Evolutionary conservation across 92 coral and sea anemone genomes (phyloP).

Genomic region (Epizoanthus rinbou): DNA sequence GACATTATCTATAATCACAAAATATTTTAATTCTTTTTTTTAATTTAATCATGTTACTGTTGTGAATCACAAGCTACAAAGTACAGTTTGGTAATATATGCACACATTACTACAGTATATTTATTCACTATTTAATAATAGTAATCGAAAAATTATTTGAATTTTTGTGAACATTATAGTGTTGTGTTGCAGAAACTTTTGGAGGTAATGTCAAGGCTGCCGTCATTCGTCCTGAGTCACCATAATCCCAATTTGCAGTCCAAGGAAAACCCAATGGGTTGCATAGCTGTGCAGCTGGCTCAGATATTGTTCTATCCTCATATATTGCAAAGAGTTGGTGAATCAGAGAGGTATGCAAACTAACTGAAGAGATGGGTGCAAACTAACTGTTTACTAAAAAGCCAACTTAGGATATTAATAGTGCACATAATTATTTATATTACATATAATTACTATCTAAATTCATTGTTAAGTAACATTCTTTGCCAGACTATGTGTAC

Average conservation of each 20-base stretch:
- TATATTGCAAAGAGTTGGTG: constrained; percentile 50
- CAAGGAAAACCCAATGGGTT: constrained; percentile 84
- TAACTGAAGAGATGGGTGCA: constrained; percentile 63
- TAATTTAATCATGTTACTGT: too few species aligned
- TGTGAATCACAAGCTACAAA: too few species aligned
- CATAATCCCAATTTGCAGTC: constrained; percentile 70
- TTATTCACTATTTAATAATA: too few species aligned
- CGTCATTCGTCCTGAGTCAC: constrained; percentile 65
- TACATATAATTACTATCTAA: too few species aligned
- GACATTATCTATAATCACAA: too few species aligned
- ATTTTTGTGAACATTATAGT: background rate
- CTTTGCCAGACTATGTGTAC: too few species aligned
- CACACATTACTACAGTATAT: too few species aligned
- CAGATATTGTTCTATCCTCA: constrained; percentile 63
- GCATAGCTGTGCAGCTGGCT: constrained; percentile 68
- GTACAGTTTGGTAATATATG: too few species aligned
- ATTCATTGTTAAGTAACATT: too few species aligned
- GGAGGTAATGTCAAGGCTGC: constrained; percentile 55
- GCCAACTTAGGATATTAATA: background rate
- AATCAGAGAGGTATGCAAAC: constrained; percentile 64
- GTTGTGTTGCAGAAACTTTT: constrained; percentile 65
- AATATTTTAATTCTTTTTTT: too few species aligned
- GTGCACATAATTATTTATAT: background rate
- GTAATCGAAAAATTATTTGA: background rate
- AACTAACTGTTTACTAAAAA: background rate